Evolutionary conservation across 2,113 vertebrate species (phyloP).

Genomic region (Ctenodactylus gundi): DNA sequence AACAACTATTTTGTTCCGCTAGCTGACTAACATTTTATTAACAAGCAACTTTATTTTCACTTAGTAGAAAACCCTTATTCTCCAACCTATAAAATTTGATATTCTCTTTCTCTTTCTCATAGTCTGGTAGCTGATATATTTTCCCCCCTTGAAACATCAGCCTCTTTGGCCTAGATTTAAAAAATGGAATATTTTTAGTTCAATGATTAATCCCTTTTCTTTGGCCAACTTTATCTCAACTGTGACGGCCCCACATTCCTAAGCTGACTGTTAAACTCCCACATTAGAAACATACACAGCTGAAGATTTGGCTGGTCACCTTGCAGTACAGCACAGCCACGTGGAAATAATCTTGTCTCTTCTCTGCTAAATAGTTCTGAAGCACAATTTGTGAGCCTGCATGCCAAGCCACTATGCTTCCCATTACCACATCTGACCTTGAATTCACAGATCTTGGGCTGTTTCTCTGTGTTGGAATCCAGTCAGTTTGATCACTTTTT

Average conservation of each 20-base stretch:
- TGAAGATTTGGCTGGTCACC: background rate
- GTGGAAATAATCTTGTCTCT: conserved; percentile 10
- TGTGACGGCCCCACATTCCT: background rate
- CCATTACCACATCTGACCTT: background rate
- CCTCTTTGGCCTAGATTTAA: background rate
- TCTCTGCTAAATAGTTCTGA: background rate
- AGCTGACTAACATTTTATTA: background rate
- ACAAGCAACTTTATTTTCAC: background rate
- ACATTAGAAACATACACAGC: background rate
- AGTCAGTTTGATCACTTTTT: background rate
- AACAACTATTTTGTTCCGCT: background rate
- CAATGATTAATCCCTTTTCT: background rate
- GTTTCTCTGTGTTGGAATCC: background rate
- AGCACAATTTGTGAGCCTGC: background rate
- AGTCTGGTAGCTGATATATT: background rate
- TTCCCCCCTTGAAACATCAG: background rate
- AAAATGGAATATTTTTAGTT: background rate
- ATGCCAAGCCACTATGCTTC: background rate
- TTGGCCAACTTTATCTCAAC: background rate
- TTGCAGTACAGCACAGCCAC: background rate
- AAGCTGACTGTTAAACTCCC: background rate
- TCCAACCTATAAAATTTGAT: background rate
- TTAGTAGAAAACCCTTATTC: background rate
- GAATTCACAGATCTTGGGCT: background rate
- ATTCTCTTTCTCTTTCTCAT: background rate